phyloP scores from a whole-genome alignment of 1,140 invertebrate genomes.

The Zophobas atratus region DNA sequence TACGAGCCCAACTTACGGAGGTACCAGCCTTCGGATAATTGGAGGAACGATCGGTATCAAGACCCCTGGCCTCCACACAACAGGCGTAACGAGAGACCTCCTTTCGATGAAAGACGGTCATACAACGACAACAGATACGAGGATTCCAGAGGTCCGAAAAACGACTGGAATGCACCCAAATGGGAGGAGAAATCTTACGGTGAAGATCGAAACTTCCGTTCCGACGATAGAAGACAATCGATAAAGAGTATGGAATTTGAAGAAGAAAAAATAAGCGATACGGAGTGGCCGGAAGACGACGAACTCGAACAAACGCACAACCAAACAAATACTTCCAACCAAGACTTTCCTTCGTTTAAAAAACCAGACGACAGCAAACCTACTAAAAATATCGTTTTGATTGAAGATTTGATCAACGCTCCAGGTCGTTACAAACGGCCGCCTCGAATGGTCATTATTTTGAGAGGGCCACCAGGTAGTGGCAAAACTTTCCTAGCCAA shows the following conservation, averaged over 20 bases:
- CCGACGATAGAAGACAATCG: conserved; percentile 2
- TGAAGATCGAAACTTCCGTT: neutral
- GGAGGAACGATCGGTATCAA: conserved; percentile 32
- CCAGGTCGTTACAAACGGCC: conserved; percentile 85
- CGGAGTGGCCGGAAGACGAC: conserved; percentile 30
- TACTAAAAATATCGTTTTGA: conserved; percentile 69
- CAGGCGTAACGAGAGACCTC: neutral
- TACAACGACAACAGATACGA: neutral
- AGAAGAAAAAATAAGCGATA: conserved; percentile 31
- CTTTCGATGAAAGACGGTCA: conserved; percentile 1
- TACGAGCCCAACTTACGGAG: conserved; percentile 37
- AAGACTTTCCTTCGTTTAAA: conserved; percentile 18
- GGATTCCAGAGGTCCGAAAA: neutral
- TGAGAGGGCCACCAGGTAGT: conserved; percentile 91
- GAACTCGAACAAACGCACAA: neutral
- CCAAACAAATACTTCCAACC: neutral
- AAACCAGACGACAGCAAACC: conserved; percentile 22
- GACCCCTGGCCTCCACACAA: conserved; percentile 12
- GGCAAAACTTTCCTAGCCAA: conserved; percentile 92
- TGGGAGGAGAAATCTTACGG: conserved; percentile 1
- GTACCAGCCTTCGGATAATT: conserved; percentile 18
- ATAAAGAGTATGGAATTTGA: neutral
- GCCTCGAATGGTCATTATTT: conserved; percentile 88
- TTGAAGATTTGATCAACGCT: conserved; percentile 86
- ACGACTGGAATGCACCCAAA: conserved; percentile 9